A percentile compares a stretch with the other conserved stretches of the same genome.
phyloP scores from a whole-genome alignment of 2,888 invertebrate species.

The Lasioglossum malachurum region DNA sequence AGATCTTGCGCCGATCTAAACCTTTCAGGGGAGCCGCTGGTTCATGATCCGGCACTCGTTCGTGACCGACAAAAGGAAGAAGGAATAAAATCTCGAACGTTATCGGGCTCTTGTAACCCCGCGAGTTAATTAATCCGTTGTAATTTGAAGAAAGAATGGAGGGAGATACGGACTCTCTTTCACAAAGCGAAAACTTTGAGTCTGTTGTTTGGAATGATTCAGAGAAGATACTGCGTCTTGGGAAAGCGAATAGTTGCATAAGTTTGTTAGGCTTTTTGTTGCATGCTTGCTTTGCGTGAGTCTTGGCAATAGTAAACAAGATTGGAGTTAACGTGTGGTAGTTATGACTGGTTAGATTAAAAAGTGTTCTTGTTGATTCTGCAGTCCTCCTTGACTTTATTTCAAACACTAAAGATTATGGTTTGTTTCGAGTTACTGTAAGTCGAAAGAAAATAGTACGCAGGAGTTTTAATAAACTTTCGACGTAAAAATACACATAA shows the following conservation, averaged over 20 bases:
- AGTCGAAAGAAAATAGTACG: not conserved
- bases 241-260: constrained; percentile 2
- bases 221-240: constrained; percentile 11
- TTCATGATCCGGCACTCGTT: constrained; percentile 22
- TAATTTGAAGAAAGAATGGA: constrained; percentile 9
- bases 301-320: constrained; percentile 33
- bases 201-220: not conserved
- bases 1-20: constrained; percentile 55
- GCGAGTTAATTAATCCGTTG: constrained; percentile 29
- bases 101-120: constrained; percentile 21
- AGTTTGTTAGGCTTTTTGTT: constrained; percentile 28
- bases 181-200: not conserved
- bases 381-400: not conserved
- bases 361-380: not conserved
- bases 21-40: constrained; percentile 33
- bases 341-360: not conserved
- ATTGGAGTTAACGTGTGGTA: not conserved
- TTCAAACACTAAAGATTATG: not conserved
- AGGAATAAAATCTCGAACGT: not conserved
- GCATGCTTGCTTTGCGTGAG: constrained; percentile 25
- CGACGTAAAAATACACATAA: not conserved
- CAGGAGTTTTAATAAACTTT: not conserved
- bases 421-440: not conserved
- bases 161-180: not conserved
- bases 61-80: not conserved